A percentile compares a stretch with the other conserved stretches of the same genome.
Conservation (phyloP, 2,113 vertebrate species). For the Dunckerocampus dactyliophorus region DNA sequence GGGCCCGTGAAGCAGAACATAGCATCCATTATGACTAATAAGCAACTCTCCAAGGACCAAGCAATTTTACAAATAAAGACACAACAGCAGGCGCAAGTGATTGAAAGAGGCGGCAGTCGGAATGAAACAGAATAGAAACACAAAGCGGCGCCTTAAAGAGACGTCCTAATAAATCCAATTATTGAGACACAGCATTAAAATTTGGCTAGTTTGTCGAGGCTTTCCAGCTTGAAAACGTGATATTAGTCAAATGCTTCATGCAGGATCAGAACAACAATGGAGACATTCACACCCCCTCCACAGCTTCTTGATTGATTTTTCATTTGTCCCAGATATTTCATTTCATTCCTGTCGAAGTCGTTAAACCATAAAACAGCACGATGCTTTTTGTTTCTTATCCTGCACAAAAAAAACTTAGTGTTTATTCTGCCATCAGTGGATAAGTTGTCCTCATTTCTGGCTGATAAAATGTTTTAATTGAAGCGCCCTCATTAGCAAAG, state of each 20-base stretch:
- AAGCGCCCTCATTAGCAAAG: constrained; percentile 62
- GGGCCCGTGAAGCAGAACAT: no score
- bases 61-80: no score
- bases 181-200: constrained; percentile 9
- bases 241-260: no score
- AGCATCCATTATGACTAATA: no score
- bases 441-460: constrained; percentile 34
- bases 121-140: background rate
- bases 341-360: constrained; percentile 40
- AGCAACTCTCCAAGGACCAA: no score
- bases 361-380: constrained; percentile 54
- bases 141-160: background rate
- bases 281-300: no score
- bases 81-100: no score
- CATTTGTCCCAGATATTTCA: constrained; percentile 68
- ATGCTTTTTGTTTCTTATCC: constrained; percentile 18
- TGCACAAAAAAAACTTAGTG: constrained; percentile 9
- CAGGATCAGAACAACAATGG: no score
- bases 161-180: background rate
- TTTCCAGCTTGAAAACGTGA: no score
- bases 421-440: constrained; percentile 26
- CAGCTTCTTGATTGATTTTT: constrained; percentile 56
- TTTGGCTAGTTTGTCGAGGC: background rate
- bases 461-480: constrained; percentile 65
- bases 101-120: no score